Percentiles rank a stretch among this genome's conserved stretches.
Conservation (phyloP, 2,888 invertebrate species). For the Halictus ligatus region DNA sequence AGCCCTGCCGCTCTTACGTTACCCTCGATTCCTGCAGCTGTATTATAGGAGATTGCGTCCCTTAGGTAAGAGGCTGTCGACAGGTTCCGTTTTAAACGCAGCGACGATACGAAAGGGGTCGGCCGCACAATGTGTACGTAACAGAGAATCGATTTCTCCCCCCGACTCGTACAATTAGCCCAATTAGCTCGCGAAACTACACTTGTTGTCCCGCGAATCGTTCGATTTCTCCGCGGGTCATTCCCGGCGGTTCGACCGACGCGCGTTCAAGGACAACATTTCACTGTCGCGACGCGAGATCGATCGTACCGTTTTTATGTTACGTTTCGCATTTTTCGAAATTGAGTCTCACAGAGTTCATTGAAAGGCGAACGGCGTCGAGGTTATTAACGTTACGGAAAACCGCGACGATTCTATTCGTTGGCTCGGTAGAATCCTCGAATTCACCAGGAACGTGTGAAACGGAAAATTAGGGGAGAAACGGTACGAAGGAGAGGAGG, state of each 20-base stretch:
- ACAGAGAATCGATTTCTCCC: background rate
- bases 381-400: too few relatives aligned
- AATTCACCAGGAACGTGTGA: background rate
- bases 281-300: background rate
- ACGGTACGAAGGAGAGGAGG: background rate
- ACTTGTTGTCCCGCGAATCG: background rate
- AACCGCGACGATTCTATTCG: background rate
- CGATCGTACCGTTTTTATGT: background rate
- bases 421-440: background rate
- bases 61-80: constrained; percentile 35
- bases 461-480: background rate
- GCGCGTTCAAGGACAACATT: background rate
- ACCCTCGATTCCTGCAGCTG: constrained; percentile 71
- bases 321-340: too few relatives aligned
- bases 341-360: too few relatives aligned
- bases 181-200: background rate
- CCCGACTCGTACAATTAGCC: background rate
- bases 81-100: constrained; percentile 25
- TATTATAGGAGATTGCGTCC: constrained; percentile 55
- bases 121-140: background rate
- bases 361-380: too few relatives aligned
- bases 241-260: background rate
- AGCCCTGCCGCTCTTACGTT: constrained; percentile 65
- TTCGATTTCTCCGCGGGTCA: background rate
- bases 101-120: background rate